Conservation (phyloP, 2,888 invertebrate genomes). For the Chymomyza procnemis region DNA sequence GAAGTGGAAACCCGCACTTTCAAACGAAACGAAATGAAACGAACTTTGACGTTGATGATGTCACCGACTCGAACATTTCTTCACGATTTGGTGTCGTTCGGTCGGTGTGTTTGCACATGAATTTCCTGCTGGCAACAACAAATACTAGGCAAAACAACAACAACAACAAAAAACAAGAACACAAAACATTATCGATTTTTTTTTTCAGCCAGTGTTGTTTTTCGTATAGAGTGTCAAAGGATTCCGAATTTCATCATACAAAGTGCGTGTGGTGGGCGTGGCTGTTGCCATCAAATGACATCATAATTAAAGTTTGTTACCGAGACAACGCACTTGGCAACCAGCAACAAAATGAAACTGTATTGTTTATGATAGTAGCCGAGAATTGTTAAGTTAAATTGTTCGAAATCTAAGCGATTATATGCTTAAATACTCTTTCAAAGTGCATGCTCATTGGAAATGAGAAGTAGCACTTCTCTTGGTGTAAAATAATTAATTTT, state of each 20-base stretch:
- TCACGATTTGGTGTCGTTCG: background rate
- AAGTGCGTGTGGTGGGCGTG: background rate
- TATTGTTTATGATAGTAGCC: background rate
- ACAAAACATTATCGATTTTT: conserved; percentile 5
- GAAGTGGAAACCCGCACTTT: background rate
- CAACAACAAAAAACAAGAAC: background rate
- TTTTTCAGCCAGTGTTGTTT: conserved; percentile 15
- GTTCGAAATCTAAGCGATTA: too few species aligned
- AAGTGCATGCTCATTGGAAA: too few species aligned
- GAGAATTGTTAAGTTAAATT: too few species aligned
- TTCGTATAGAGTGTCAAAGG: background rate
- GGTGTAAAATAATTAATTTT: too few species aligned
- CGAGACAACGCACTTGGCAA: background rate
- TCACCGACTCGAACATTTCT: background rate
- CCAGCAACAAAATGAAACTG: background rate
- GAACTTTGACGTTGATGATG: conserved; percentile 1
- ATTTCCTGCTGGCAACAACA: conserved; percentile 14
- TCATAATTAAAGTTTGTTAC: background rate
- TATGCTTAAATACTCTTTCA: too few species aligned
- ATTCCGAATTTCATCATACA: background rate
- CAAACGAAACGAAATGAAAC: background rate
- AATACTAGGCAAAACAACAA: conserved; percentile 18
- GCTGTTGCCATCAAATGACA: background rate
- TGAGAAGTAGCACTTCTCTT: too few species aligned
- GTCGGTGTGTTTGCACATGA: background rate